Percentiles rank a stretch among this genome's conserved stretches.
Evolutionary conservation across 64 coral and sea anemone genomes (phyloP).

Genomic region (Pocillopora verrucosa): DNA sequence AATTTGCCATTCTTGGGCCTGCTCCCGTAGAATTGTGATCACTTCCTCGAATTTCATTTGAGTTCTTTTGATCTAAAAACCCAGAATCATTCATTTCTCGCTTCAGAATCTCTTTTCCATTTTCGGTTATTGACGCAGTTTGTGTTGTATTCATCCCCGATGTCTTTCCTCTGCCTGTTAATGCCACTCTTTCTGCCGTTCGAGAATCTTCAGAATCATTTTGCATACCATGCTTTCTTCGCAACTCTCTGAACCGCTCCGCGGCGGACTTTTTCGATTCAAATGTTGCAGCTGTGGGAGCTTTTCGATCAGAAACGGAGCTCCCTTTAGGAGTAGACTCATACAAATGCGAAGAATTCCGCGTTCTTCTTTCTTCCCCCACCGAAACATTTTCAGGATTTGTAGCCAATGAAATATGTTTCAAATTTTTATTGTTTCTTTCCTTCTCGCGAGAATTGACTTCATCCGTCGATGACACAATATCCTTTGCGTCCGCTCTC

Average conservation of each 20-base stretch:
- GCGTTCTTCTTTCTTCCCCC: neutral
- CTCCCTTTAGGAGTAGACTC: neutral
- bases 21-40: neutral
- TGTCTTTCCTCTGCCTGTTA: neutral
- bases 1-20: neutral
- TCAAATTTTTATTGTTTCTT: neutral
- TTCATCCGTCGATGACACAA: neutral
- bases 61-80: neutral
- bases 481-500: neutral
- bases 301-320: neutral
- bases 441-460: neutral
- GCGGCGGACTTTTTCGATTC: slow-evolving; percentile 23
- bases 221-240: neutral
- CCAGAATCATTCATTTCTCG: neutral
- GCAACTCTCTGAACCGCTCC: slow-evolving; percentile 28
- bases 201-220: neutral
- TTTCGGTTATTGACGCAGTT: neutral
- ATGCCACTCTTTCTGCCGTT: neutral
- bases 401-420: neutral
- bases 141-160: neutral
- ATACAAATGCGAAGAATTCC: neutral
- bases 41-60: neutral
- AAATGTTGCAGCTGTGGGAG: neutral
- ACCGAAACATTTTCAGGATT: neutral
- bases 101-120: neutral